Base-by-base conservation (phyloP, 2,888 invertebrate genomes). In the Drosophila engyochracea region DNA sequence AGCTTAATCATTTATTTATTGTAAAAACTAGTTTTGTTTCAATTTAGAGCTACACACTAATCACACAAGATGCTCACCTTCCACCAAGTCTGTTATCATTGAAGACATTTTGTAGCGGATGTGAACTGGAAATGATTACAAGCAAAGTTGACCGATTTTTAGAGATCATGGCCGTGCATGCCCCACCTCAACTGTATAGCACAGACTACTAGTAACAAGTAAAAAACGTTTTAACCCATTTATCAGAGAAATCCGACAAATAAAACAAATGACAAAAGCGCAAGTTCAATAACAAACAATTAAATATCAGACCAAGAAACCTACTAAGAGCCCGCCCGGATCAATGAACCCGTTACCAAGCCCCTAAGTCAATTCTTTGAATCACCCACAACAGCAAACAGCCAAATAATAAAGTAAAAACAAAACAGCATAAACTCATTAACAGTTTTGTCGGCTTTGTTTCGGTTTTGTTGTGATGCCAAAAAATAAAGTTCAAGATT, bases 351-450 rank as follows among this genome's bases (percentile, higher is more conserved):
- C 69, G 70, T 68, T 64, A 85, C 60, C 82, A 78, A 74, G 81
- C 86, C 78, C 70, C 82, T 67, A 65, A 54, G 58, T 44, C 71
- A 49, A 41, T 52, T 64, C 58, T 74, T 51, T 65, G 55, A 69
- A 71, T 31, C 44, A 61, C 49, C 35, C 57, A 64, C 44, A 61
- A 31, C 22, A 58, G 16, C 58, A 62, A 63, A 47, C 37, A 51
- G n/a, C 55, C 44, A 54, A 88, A 85, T 47, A 44, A 44, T 22
- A 44, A 22, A 44, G 5, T 22, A 60, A 52, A 35, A 53, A 25
- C 55, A 52, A 55, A 89, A 86, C 84, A 87, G 62, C 78, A 81
- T 62, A 72, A 85, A 83, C 69, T 79, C 90, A 81, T 90, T 88
- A 87, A 79, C 69, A 66, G 73, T 69, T 68, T 62, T 62, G 54